phyloP scores from a whole-genome alignment of 2,113 vertebrate genomes.

The Carassius carassius region DNA sequence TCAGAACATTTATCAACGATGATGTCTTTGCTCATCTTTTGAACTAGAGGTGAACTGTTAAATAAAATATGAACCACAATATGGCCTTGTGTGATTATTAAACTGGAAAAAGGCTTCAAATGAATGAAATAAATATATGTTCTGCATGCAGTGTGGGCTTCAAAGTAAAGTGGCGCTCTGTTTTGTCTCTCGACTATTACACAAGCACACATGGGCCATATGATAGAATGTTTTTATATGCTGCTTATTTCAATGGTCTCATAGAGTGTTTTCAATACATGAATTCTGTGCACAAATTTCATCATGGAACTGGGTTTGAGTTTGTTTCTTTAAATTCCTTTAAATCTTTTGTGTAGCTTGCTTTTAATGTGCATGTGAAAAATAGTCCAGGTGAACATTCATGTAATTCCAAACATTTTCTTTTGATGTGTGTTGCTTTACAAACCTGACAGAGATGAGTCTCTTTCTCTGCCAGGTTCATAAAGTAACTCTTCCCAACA shows the following conservation, averaged over 20 bases:
- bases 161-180: background rate
- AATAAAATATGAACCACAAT: background rate
- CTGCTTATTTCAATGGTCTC: background rate
- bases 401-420: background rate
- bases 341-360: background rate
- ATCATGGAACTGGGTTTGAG: background rate
- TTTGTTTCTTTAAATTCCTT: background rate
- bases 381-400: background rate
- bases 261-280: background rate
- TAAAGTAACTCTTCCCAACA: no score
- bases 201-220: background rate
- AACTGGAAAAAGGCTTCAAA: background rate
- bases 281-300: background rate
- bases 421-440: background rate
- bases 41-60: background rate
- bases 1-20: background rate
- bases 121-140: conserved; percentile 3
- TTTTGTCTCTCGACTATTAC: background rate
- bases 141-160: background rate
- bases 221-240: background rate
- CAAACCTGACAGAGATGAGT: background rate
- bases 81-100: background rate
- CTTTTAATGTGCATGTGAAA: background rate
- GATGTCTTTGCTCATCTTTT: background rate
- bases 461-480: no score